Conservation (phyloP, 2,797 vertebrate species). For the Syncerus caffer region DNA sequence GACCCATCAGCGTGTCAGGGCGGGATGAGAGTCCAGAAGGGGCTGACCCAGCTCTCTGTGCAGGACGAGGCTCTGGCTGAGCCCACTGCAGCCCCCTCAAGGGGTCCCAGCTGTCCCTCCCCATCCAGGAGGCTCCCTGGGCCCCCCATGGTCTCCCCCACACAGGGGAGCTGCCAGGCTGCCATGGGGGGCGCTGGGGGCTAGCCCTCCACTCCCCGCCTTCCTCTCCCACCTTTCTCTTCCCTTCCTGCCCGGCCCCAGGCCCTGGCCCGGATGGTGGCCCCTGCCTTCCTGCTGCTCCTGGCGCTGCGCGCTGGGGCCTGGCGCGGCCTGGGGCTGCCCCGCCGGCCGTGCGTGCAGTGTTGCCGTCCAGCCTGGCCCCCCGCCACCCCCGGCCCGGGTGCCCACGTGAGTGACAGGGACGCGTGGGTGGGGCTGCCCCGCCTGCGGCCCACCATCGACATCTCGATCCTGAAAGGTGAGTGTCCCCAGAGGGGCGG, state of each 20-base stretch:
- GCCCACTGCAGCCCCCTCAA: background rate
- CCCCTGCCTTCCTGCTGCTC: constrained; percentile 43
- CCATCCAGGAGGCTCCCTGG: background rate
- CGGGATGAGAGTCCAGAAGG: background rate
- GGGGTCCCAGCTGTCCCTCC: background rate
- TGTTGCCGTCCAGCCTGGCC: constrained; percentile 83
- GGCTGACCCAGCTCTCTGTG: too few species aligned
- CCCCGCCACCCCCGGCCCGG: constrained; percentile 3
- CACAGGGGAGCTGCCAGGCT: background rate
- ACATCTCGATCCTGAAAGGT: constrained; percentile 95
- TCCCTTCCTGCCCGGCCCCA: background rate
- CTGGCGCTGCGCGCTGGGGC: accelerated
- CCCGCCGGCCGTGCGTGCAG: constrained; percentile 74
- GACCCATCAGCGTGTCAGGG: background rate
- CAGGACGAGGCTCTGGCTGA: background rate
- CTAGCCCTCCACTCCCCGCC: background rate
- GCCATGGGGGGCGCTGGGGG: background rate
- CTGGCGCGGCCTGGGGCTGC: background rate
- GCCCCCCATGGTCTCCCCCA: background rate
- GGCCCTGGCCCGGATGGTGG: constrained; percentile 17
- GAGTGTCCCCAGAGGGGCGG: background rate
- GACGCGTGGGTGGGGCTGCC: constrained; percentile 66
- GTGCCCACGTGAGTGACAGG: background rate
- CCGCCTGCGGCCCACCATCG: constrained; percentile 86
- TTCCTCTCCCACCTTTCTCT: background rate